Percentiles rank a stretch among this genome's conserved stretches.
These are phyloP conservation scores for Sciurus niger DNA, from an alignment of 2,113 vertebrate genomes.

Conservation along the genomic window DNA sequence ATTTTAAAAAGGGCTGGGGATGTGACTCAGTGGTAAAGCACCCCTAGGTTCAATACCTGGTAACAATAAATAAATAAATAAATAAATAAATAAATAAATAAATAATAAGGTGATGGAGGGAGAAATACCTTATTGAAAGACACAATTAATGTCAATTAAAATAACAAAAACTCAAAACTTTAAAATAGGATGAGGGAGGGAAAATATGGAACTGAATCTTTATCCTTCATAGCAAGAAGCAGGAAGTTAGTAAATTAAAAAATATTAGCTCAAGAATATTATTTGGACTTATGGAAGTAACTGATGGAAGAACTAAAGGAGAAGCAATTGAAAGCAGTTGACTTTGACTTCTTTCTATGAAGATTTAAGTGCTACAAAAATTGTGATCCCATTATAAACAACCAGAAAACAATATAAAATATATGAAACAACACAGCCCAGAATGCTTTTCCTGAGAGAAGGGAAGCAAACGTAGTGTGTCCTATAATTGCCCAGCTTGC, in stretches of 20 bases:
- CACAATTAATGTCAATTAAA: no score
- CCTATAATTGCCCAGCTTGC: no score
- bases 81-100: no score
- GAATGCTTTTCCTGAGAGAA: neutral
- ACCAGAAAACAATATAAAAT: neutral
- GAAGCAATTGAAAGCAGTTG: neutral
- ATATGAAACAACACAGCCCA: neutral
- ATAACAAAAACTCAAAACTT: no score
- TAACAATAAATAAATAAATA: no score
- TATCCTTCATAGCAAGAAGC: neutral
- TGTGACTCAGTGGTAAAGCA: no score
- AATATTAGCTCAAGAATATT: neutral
- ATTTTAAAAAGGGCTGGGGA: no score
- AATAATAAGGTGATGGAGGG: no score
- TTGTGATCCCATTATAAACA: neutral
- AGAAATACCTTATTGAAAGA: no score
- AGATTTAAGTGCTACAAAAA: neutral
- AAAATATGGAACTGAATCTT: neutral
- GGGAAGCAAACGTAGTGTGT: neutral
- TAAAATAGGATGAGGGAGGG: neutral
- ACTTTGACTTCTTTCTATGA: neutral
- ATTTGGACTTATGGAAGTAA: no score
- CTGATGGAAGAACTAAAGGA: neutral
- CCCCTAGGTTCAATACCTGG: no score
- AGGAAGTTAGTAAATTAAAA: neutral